Evolutionary conservation across 2,888 invertebrate species (phyloP), one percentile per base, ranked within the genome.

Genomic region (Plagodis pulveraria): DNA sequence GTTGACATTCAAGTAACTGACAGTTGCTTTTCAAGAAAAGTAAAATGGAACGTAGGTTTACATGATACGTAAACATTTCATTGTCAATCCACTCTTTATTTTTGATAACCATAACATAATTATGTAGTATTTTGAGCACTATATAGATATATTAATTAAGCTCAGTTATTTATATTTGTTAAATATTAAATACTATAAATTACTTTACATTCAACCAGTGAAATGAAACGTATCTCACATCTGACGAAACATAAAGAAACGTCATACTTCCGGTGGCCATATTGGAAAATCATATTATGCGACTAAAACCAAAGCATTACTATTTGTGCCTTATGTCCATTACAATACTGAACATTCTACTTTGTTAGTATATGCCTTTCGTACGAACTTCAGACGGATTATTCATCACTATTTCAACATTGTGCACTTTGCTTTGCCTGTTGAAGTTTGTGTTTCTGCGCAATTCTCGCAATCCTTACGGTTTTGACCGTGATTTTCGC

Each of bases 211-310:
- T 22, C 1, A 22, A 22, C 8, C 6, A 8, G 53, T 38, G 8
- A 10, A 63, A 63, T 48, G 66, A 55, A 68, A 66, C 61, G 66
- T 59, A 40, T 22, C 6, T n/a, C 0, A 12, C 10, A 8, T 42
- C n/a, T 49, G 48, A 35, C 43, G 40, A 50, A 42, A 58, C 47
- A 64, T 70, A 62, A 66, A 63, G 61, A 80, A 78, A 82, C 82
- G 83, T 84, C 86, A 87, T 71, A 70, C 81, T 81, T 87, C 89
- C 89, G 87, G 85, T 78, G 69, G 87, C 88, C 90, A 89, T 88
- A 72, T 77, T 75, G 77, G 77, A 83, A 84, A 81, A 80, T 75
- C 74, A 51, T 77, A 80, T 71, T 74, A 84, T 56, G 66, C 84
- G 69, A 70, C 80, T 72, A 84, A 86, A 73, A 85, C 80, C 67